Percentiles rank a stretch among this genome's conserved stretches.
Conservation (phyloP, 2,888 invertebrate species). For the Mythimna pallens region DNA sequence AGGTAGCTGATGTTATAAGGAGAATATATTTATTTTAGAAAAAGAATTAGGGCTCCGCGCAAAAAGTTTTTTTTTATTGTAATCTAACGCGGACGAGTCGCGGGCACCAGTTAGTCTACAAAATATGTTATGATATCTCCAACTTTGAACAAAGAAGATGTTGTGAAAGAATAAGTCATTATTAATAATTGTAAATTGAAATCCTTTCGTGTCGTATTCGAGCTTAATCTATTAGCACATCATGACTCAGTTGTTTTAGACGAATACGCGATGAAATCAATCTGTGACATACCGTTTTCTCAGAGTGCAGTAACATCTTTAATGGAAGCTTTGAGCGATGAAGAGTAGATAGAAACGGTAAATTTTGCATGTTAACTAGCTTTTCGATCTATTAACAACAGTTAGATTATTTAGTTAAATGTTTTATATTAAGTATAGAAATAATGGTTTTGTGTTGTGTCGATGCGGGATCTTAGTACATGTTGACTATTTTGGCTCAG, state of each 20-base stretch:
- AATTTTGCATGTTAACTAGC: neutral
- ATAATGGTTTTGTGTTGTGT: too few relatives aligned
- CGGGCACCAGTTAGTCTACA: neutral
- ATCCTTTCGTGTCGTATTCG: neutral
- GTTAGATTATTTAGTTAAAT: neutral
- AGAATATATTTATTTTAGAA: too few relatives aligned
- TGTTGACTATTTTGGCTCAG: neutral
- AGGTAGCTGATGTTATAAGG: too few relatives aligned
- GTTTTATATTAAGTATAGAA: too few relatives aligned
- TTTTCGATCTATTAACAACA: conserved; percentile 8
- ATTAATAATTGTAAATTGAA: conserved; percentile 10
- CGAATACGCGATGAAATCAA: conserved; percentile 13
- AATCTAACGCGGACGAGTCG: too few relatives aligned
- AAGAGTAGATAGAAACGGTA: neutral
- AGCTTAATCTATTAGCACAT: conserved; percentile 11
- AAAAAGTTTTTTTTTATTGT: too few relatives aligned
- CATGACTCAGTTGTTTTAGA: conserved; percentile 20
- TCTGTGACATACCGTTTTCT: conserved; percentile 11
- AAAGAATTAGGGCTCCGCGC: too few relatives aligned
- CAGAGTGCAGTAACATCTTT: neutral
- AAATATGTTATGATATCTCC: neutral
- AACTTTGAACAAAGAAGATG: conserved; percentile 5
- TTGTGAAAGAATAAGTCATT: conserved; percentile 18
- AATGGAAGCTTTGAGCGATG: neutral
- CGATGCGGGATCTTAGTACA: neutral